Conservation (phyloP, 1,140 invertebrate species). For the Papilio xuthus region DNA sequence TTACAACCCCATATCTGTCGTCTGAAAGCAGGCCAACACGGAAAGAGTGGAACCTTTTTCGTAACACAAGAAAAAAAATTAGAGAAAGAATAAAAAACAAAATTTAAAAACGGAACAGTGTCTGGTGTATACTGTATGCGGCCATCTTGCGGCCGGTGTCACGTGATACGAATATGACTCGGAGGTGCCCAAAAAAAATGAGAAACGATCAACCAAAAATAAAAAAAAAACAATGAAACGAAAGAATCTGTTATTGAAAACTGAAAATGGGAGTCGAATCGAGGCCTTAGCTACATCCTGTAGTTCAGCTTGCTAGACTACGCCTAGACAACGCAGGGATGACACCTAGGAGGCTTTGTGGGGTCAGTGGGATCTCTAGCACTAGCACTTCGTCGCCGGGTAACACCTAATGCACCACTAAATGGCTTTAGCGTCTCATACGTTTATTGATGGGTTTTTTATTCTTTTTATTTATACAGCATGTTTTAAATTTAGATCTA, state of each 20-base stretch:
- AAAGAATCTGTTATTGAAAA: slow-evolving; percentile 48
- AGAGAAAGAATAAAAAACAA: slow-evolving; percentile 57
- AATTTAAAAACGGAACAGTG: slow-evolving; percentile 57
- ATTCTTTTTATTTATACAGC: slow-evolving; percentile 39
- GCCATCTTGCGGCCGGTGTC: slow-evolving; percentile 63
- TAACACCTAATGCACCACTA: slow-evolving; percentile 46
- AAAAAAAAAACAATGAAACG: slow-evolving; percentile 52
- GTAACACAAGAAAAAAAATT: slow-evolving; percentile 51
- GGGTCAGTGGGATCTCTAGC: slow-evolving; percentile 56
- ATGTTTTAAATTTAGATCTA: slow-evolving; percentile 41
- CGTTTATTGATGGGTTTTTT: slow-evolving; percentile 29
- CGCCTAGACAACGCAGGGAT: slow-evolving; percentile 68
- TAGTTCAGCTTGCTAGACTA: slow-evolving; percentile 61
- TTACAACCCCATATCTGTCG: slow-evolving; percentile 68
- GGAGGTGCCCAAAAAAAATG: slow-evolving; percentile 66
- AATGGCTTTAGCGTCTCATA: slow-evolving; percentile 34
- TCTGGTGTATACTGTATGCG: slow-evolving; percentile 67
- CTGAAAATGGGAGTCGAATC: slow-evolving; percentile 57
- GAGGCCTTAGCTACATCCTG: slow-evolving; percentile 71
- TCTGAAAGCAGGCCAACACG: slow-evolving; percentile 70
- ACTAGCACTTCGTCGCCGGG: slow-evolving; percentile 43
- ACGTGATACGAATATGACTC: slow-evolving; percentile 75
- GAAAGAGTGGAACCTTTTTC: slow-evolving; percentile 60
- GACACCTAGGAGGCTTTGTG: slow-evolving; percentile 55
- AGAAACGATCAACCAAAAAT: slow-evolving; percentile 57